A percentile compares a stretch with the other conserved stretches of the same genome.
These are phyloP conservation scores for Hirtodrosophila confusa DNA, from an alignment of 2,888 invertebrate genomes.

Conservation along the genomic window DNA sequence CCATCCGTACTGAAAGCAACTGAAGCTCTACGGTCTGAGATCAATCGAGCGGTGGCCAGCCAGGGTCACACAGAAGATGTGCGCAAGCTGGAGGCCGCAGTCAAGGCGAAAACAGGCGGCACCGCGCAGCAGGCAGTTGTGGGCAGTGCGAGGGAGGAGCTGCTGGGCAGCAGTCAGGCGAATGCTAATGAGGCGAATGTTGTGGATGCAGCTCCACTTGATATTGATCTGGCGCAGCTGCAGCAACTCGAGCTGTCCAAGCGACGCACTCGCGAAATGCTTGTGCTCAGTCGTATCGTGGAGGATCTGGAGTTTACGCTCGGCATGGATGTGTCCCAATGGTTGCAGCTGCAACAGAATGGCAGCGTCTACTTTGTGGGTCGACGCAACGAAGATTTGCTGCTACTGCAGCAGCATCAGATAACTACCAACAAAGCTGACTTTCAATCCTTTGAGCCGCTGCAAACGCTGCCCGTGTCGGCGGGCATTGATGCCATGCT, in stretches of 20 bases:
- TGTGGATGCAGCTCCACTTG: slow-evolving; percentile 57
- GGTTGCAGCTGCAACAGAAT: slow-evolving; percentile 75
- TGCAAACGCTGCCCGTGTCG: slow-evolving; percentile 46
- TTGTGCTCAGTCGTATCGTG: slow-evolving; percentile 76
- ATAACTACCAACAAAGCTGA: background rate
- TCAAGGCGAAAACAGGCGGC: slow-evolving; percentile 17
- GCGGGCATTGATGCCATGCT: slow-evolving; percentile 60
- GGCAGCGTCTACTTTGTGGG: slow-evolving; percentile 78
- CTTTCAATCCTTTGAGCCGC: slow-evolving; percentile 44
- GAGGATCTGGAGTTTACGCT: slow-evolving; percentile 77
- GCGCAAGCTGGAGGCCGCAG: slow-evolving; percentile 37
- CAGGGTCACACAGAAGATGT: slow-evolving; percentile 51
- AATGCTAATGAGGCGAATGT: slow-evolving; percentile 57
- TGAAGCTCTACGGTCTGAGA: slow-evolving; percentile 51
- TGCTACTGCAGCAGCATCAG: slow-evolving; percentile 63
- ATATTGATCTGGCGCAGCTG: slow-evolving; percentile 69
- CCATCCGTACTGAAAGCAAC: slow-evolving; percentile 47
- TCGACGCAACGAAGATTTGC: slow-evolving; percentile 58
- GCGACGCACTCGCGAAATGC: slow-evolving; percentile 78
- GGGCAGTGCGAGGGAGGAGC: slow-evolving; percentile 21
- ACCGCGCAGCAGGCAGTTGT: background rate
- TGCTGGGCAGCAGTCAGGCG: slow-evolving; percentile 41
- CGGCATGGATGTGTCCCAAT: slow-evolving; percentile 74
- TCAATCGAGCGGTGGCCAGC: slow-evolving; percentile 39
- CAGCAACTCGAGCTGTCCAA: slow-evolving; percentile 72